Base-by-base conservation (phyloP, 1,140 invertebrate genomes). In the Formica selysi region DNA sequence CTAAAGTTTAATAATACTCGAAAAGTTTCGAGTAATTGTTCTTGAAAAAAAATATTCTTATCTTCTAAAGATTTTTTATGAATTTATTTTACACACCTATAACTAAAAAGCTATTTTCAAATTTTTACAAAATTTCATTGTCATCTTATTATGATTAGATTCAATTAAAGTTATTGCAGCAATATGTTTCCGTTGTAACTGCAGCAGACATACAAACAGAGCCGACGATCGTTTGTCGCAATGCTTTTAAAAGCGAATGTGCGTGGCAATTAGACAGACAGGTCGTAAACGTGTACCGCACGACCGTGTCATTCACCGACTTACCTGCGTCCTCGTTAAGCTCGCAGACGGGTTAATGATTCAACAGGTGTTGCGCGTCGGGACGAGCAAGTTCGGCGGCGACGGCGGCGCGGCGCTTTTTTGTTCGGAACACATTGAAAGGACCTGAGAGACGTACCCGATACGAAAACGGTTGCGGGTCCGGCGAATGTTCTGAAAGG, bases 351-450 rank as follows among this genome's bases (percentile, higher is more conserved):
- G 51, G 81, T 76, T 89, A 91, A 91, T 87, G 90, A 91, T 91
- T 91, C 90, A 91, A 91, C 90, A 91, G 90, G 90, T 91, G 90
- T 91, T 91, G 90, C 90, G 80, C 87, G 87, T 64, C 83, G 88
- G 57, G 78, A 80, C 85, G 86, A 87, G 70, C 79, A 29, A 59
- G 71, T 26, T 11, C 22, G 65, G 10, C 6, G n/a, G 61, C 61
- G 26, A 59, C 57, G 26, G 61, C 61, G 26, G 64, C 57, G 22
- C 22, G 59, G 71, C 10, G 26, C 65, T 86, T 78, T 86, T 89
- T 86, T 68, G 38, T 86, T 22, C n/a, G 11, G 19, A 11, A 38
- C 68, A 81, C 29, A 61, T 38, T 85, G 36, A 86, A 89, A 65
- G 68, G 67, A 83, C 59, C 36, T 26, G n/a, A 1, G 19, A 54